These are phyloP conservation scores for Asteroscopus sphinx DNA, from an alignment of 2,888 invertebrate genomes.

Conservation along the genomic window DNA sequence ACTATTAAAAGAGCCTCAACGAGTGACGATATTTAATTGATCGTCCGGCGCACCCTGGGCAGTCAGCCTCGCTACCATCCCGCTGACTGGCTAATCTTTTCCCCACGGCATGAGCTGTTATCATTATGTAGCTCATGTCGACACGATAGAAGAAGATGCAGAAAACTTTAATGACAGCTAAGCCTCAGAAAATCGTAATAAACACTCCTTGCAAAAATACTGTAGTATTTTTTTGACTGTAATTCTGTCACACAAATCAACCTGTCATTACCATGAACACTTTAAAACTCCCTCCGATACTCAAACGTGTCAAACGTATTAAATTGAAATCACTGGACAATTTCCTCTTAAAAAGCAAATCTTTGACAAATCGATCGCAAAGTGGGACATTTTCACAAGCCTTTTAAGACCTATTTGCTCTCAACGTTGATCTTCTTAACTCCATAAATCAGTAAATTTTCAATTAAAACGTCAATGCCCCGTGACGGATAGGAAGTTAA, in stretches of 20 bases:
- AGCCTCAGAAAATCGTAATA: neutral
- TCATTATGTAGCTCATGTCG: too few species aligned
- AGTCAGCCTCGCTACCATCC: too few species aligned
- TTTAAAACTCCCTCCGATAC: conserved; percentile 9
- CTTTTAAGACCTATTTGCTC: conserved; percentile 52
- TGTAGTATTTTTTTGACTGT: conserved; percentile 1
- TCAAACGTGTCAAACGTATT: conserved; percentile 6
- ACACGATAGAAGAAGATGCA: too few species aligned
- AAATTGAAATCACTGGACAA: conserved; percentile 38
- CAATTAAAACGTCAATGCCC: conserved; percentile 60
- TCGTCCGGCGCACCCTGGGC: too few species aligned
- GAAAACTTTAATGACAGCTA: too few species aligned
- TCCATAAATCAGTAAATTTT: conserved; percentile 60
- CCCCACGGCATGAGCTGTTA: too few species aligned
- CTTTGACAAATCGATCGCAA: conserved; percentile 8
- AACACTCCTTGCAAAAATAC: neutral
- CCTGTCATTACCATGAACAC: conserved; percentile 28
- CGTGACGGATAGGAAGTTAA: conserved; percentile 54
- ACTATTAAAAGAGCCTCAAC: too few species aligned
- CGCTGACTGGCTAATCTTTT: too few species aligned
- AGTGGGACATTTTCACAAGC: conserved; percentile 41
- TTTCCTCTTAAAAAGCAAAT: conserved; percentile 30
- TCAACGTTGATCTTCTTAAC: conserved; percentile 47
- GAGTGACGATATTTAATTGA: too few species aligned
- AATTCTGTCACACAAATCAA: conserved; percentile 41